phyloP scores from a whole-genome alignment of 2,113 vertebrate genomes.

The Egretta garzetta region DNA sequence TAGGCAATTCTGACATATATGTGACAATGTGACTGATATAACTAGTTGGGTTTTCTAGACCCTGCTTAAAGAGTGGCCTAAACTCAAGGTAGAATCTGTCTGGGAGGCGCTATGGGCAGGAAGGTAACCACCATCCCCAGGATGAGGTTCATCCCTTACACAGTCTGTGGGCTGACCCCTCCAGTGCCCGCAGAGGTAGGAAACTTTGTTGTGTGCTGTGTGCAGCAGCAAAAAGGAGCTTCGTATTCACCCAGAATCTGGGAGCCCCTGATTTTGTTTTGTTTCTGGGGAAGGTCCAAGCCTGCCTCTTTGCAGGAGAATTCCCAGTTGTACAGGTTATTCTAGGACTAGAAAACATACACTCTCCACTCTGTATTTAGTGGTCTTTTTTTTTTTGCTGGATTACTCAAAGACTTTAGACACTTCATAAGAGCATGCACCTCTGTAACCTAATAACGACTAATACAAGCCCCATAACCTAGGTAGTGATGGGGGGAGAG shows the following conservation, averaged over 20 bases:
- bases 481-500: accelerated
- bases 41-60: background rate
- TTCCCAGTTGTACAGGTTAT: background rate
- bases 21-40: background rate
- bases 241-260: background rate
- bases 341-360: background rate
- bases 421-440: accelerated
- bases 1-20: background rate
- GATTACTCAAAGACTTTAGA: background rate
- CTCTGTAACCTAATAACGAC: background rate
- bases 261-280: background rate
- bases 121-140: background rate
- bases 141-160: background rate
- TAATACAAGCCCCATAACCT: background rate
- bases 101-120: background rate
- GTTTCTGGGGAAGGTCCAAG: background rate
- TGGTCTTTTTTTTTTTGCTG: background rate
- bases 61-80: background rate
- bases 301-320: background rate
- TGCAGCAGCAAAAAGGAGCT: background rate
- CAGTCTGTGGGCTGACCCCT: accelerated
- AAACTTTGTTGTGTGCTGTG: background rate
- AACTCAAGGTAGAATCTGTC: background rate
- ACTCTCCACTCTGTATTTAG: background rate
- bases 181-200: background rate